These are phyloP conservation scores for Hypercompe scribonia DNA, from an alignment of 2,888 invertebrate species.

Conservation along the genomic window DNA sequence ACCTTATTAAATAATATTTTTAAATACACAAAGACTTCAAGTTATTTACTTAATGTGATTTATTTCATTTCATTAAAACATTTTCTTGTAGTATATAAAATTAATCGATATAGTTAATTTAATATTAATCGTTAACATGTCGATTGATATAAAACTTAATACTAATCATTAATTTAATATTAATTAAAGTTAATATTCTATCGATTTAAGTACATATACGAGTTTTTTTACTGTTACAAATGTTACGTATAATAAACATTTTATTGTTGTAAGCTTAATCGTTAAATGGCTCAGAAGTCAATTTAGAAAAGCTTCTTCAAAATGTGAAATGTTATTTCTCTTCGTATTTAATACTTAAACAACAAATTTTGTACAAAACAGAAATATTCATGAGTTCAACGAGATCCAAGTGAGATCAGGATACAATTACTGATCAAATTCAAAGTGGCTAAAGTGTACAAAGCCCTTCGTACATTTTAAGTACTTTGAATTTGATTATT, in stretches of 20 bases:
- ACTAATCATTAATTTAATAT: no score
- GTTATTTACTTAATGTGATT: background rate
- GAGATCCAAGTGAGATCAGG: background rate
- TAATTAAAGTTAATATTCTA: no score
- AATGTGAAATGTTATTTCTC: background rate
- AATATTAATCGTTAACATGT: no score
- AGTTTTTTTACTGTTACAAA: no score
- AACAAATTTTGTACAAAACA: background rate
- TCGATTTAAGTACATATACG: no score
- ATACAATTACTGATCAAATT: background rate
- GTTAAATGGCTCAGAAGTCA: background rate
- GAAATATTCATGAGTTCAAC: background rate
- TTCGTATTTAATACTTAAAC: background rate
- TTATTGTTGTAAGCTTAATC: background rate
- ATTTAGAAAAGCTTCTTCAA: background rate
- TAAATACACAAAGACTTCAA: background rate
- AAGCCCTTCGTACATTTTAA: background rate
- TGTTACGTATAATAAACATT: background rate
- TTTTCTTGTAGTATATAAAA: no score
- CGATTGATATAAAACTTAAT: no score
- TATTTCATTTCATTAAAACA: background rate
- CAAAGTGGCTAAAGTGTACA: background rate
- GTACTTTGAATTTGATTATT: background rate
- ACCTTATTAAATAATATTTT: slow-evolving; percentile 69
- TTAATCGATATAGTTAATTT: no score